Evolutionary conservation across 2,888 invertebrate genomes (phyloP).

Genomic region (Eupithecia exiguata): DNA sequence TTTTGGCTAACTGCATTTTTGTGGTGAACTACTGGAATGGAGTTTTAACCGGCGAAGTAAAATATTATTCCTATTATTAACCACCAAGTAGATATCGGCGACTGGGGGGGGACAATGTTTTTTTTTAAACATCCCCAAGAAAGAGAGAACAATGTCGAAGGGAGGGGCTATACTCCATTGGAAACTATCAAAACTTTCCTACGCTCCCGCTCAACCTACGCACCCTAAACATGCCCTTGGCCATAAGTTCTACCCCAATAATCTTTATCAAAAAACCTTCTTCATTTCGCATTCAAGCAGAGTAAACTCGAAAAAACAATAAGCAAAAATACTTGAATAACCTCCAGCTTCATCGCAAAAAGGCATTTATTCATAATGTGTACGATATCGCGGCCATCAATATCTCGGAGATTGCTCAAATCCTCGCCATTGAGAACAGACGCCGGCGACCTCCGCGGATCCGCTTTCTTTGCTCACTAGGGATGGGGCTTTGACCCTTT

Average conservation of each 20-base stretch:
- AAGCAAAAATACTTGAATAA: conserved; percentile 18
- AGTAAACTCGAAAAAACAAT: conserved; percentile 16
- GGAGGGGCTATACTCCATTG: too few species aligned
- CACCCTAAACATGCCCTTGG: background rate
- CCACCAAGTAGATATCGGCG: too few species aligned
- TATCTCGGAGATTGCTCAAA: conserved; percentile 53
- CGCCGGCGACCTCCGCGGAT: conserved; percentile 35
- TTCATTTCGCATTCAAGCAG: conserved; percentile 2
- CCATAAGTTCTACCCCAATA: background rate
- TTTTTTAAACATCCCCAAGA: too few species aligned
- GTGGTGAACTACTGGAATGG: too few species aligned
- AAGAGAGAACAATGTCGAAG: too few species aligned
- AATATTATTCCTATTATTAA: too few species aligned
- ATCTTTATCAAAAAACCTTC: background rate
- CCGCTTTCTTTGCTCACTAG: conserved; percentile 15
- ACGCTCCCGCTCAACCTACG: background rate
- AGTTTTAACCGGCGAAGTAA: too few species aligned
- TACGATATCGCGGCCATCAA: conserved; percentile 50
- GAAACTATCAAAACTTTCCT: background rate
- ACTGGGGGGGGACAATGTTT: too few species aligned
- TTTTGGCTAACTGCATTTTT: background rate
- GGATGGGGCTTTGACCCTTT: background rate
- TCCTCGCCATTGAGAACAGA: conserved; percentile 56
- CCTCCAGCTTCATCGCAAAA: conserved; percentile 29
- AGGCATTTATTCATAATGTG: conserved; percentile 49